Evolutionary conservation across 2,113 vertebrate species (phyloP), one percentile per base, ranked within the genome.

Genomic region (Ctenomys sociabilis): DNA sequence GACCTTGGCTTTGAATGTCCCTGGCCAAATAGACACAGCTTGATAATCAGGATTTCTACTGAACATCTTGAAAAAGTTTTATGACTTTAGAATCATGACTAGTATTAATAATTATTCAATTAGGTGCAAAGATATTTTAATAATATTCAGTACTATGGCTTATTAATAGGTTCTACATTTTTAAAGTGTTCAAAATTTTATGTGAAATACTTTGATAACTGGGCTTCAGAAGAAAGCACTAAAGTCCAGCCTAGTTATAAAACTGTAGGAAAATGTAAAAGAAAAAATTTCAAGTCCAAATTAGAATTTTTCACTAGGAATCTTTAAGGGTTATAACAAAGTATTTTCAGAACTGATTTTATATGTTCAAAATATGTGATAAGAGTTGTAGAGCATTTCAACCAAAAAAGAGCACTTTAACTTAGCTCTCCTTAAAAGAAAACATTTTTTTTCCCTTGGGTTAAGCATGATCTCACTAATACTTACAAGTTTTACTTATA

Each of bases 111-210:
- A 73, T 94, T 78, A 91, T 93, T 21, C 43, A 95, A 70, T 93
- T 96, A 88, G 45, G 28, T 85, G 0, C 16, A 88, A 95, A 96
- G 28, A 49, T 91, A 88, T 82, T 96, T 97, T 94, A 93, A 78
- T 96, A 95, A 87, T 87, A 85, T 88, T 77, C 9, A 54, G 21
- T 35, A 49, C 5, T 83, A 45, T 91, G 64, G 30, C 87, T 97
- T 96, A 68, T 94, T 93, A 90, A 93, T 96, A 75, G 43, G 16
- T 78, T 93, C 93, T 93, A 73, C 54, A 93, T 90, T 94, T 96
- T 97, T 92, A 4, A 90, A 95, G 63, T 92, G 6, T 93, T 96
- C 91, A 95, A 97, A 94, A 28, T 87, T 97, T 96, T 93, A 96
- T 88, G 19, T 94, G 63, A 88, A 96, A 94, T 87, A 81, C 10